Conservation (phyloP, 2,113 vertebrate species). For the Macheiramphus alcinus region DNA sequence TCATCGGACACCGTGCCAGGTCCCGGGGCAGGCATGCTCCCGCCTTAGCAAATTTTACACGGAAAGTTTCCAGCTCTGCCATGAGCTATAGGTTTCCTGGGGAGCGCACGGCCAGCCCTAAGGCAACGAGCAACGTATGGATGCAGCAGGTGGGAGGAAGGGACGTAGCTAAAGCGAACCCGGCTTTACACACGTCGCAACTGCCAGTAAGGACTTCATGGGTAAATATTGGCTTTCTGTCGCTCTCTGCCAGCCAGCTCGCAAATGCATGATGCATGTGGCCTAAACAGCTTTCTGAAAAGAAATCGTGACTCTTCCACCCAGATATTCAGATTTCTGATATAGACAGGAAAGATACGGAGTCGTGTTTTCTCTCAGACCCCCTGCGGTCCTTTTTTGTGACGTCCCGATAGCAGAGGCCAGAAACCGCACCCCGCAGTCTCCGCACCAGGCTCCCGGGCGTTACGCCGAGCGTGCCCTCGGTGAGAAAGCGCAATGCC, state of each 20-base stretch:
- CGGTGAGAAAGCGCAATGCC: neutral
- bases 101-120: neutral
- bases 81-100: neutral
- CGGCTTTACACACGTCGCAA: fast-evolving
- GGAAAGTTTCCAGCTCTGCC: neutral
- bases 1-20: fast-evolving
- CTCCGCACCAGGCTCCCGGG: neutral
- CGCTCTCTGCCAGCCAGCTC: neutral
- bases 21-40: neutral
- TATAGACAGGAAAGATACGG: fast-evolving
- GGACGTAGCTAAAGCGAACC: neutral
- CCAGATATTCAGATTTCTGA: neutral
- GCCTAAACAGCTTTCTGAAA: neutral
- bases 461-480: neutral
- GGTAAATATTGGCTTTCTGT: neutral
- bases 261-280: neutral
- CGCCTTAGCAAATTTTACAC: neutral
- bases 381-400: neutral
- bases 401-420: neutral
- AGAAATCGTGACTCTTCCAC: neutral
- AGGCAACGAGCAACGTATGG: neutral
- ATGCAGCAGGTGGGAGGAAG: neutral
- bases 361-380: neutral
- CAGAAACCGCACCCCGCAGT: neutral
- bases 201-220: neutral